Conservation (phyloP, 2,888 invertebrate genomes). For the Mythimna impura region DNA sequence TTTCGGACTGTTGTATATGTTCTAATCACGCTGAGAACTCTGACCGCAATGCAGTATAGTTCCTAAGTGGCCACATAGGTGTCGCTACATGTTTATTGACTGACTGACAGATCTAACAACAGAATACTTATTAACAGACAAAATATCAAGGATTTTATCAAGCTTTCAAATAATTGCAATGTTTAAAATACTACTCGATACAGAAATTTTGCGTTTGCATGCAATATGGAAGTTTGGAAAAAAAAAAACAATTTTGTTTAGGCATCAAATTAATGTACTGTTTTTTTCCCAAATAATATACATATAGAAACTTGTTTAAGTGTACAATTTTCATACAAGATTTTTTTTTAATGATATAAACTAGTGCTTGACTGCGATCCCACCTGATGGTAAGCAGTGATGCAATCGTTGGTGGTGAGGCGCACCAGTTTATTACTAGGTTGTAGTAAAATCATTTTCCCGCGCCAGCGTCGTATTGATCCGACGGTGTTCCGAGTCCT, state of each 20-base stretch:
- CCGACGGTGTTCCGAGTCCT: too few species aligned
- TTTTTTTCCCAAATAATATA: not conserved
- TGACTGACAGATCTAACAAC: not conserved
- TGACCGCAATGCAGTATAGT: too few species aligned
- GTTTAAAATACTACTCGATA: conserved; percentile 14
- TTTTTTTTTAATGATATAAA: too few species aligned
- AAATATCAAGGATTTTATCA: conserved; percentile 8
- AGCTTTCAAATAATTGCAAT: conserved; percentile 22
- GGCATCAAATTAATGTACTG: not conserved
- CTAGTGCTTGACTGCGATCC: too few species aligned
- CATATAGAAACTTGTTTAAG: not conserved
- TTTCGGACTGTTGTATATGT: too few species aligned
- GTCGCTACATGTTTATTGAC: not conserved
- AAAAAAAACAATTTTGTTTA: not conserved
- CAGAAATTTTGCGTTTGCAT: not conserved
- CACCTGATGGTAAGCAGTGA: too few species aligned
- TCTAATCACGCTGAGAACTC: too few species aligned
- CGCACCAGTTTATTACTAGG: too few species aligned
- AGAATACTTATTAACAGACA: conserved; percentile 5
- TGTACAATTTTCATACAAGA: not conserved
- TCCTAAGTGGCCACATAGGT: too few species aligned
- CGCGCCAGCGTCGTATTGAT: too few species aligned
- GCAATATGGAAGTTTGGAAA: not conserved
- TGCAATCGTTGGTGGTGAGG: too few species aligned
- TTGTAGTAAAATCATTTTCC: too few species aligned